phyloP scores from a whole-genome alignment of 2,888 invertebrate species.

The Noctuana brunneofusca region DNA sequence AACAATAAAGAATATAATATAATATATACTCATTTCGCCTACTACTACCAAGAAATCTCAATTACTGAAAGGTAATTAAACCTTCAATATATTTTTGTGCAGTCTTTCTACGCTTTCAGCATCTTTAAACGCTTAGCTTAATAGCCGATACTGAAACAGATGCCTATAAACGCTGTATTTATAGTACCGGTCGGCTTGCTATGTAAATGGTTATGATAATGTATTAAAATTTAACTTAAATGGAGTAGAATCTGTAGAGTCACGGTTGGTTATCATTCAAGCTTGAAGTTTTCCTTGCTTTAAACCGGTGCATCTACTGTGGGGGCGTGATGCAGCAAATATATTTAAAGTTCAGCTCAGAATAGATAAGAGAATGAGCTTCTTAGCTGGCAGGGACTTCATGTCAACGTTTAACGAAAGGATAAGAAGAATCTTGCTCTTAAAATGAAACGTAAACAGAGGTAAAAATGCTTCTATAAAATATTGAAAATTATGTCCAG shows the following conservation, averaged over 20 bases:
- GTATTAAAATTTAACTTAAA: constrained; percentile 70
- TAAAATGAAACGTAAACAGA: background rate
- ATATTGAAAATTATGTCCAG: too few species aligned
- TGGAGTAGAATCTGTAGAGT: constrained; percentile 74
- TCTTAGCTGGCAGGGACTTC: constrained; percentile 7
- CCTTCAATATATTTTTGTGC: too few species aligned
- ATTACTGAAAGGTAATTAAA: too few species aligned
- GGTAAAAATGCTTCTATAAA: too few species aligned
- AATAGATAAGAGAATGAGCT: constrained; percentile 39
- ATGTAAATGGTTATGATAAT: constrained; percentile 81
- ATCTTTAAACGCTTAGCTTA: too few species aligned
- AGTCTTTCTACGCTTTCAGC: too few species aligned
- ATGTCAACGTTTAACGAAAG: constrained; percentile 6
- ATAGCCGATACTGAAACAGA: background rate
- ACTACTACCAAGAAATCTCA: too few species aligned
- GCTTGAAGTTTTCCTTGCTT: constrained; percentile 55
- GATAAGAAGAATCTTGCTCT: background rate
- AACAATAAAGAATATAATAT: too few species aligned
- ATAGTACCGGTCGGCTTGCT: constrained; percentile 63
- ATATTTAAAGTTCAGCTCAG: constrained; percentile 42
- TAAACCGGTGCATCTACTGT: constrained; percentile 55
- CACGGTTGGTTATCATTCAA: constrained; percentile 65
- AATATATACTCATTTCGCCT: too few species aligned
- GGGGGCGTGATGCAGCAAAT: constrained; percentile 67
- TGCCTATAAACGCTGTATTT: constrained; percentile 52